Evolutionary conservation across 2,888 invertebrate species (phyloP).

Genomic region (Lasiommata megera): DNA sequence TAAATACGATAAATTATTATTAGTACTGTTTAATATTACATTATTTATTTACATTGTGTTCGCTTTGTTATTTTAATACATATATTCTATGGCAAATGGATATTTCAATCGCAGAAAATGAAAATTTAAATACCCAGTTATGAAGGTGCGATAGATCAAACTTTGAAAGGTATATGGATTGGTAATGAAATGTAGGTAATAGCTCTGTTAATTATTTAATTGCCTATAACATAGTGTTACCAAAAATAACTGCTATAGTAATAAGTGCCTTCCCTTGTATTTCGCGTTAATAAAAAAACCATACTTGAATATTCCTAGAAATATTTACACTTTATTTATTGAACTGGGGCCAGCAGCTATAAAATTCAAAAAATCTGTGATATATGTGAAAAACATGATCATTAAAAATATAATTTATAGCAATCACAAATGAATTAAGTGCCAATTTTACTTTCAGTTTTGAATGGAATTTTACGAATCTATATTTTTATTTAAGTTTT

Average conservation of each 20-base stretch:
- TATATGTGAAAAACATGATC: conserved; percentile 45
- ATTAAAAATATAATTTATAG: conserved; percentile 11
- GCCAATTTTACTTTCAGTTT: conserved; percentile 59
- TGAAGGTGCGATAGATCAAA: no score
- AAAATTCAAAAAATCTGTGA: conserved; percentile 62
- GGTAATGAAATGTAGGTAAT: conserved; percentile 6
- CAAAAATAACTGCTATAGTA: conserved; percentile 42
- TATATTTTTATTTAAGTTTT: conserved; percentile 56
- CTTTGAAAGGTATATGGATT: conserved; percentile 5
- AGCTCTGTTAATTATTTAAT: not conserved
- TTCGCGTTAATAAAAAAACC: conserved; percentile 8
- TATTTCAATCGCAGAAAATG: not conserved
- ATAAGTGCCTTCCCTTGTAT: conserved; percentile 30
- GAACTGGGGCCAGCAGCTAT: conserved; percentile 43
- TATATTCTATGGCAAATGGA: not conserved
- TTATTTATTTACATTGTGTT: conserved; percentile 2
- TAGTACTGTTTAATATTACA: not conserved
- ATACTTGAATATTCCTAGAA: conserved; percentile 34
- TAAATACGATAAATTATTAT: not conserved
- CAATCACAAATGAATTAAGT: conserved; percentile 45
- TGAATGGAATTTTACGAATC: conserved; percentile 54
- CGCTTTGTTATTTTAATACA: not conserved
- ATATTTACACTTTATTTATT: conserved; percentile 33
- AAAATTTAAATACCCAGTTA: no score
- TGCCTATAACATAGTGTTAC: conserved; percentile 48